Base-by-base conservation (phyloP, 2,888 invertebrate species). In the Brenthis hecate region DNA sequence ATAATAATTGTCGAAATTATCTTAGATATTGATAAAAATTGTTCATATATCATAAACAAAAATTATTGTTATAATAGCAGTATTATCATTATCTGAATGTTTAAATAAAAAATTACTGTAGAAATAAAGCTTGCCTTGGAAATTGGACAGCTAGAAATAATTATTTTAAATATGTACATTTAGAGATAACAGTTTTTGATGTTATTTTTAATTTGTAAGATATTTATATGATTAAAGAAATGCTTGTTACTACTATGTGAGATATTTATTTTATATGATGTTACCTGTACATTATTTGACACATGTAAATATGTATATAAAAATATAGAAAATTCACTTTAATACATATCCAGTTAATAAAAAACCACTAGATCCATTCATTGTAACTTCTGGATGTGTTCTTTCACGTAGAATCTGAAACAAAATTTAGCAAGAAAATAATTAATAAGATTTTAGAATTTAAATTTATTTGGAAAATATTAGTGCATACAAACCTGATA, bases 381-480 rank as follows among this genome's bases (percentile, higher is more conserved):
- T 99, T 78, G 95, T 95, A 50, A 99, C 98, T 83, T 97, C 96
- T 1, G 99, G 99, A 93, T 99, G 99, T 19, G 99, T 99, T 84
- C 99, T 94, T 74, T 97, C 96, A 2, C 96, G 96, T 72, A 98
- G 88, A 47, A 93, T 86, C 93, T 93, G 83, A 14, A 88, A 85
- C 32, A 73, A 68, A 74, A 43, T 43, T 43, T 43, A 8, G 11
- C 1, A 8, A 11, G 11, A 11, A 43, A 8, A 11, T 11, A 43
- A 8, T 36, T 36, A 73, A 70, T 68, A 67, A 58, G 0, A n/a
- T 47, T 13, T 68, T 48, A 13, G 56, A 23, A 66, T 11, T 13
- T 11, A 28, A 28, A 28, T 23, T n/a, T 50, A 56, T 14, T 11
- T 19, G 5, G 23, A 8, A 16, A 11, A 47, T 43, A 65, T 32